phyloP scores from a whole-genome alignment of 2,888 invertebrate species.

The Melikaiella ostensackeni region DNA sequence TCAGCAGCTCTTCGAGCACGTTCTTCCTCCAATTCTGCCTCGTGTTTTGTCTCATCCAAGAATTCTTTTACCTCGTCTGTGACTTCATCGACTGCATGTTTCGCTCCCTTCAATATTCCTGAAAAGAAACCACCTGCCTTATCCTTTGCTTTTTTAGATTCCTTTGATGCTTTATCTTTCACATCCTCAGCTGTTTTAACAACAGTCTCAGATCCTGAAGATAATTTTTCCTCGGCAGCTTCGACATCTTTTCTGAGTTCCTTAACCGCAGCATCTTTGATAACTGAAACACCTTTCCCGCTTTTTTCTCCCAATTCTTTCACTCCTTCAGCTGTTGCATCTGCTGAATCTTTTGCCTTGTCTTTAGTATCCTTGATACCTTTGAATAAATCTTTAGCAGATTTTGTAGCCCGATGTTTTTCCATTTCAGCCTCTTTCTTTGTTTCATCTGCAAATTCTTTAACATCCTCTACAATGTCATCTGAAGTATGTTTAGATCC shows the following conservation, averaged over 20 bases:
- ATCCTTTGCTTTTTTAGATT: constrained; percentile 49
- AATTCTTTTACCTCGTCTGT: constrained; percentile 58
- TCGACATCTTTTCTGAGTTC: constrained; percentile 48
- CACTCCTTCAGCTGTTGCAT: not conserved
- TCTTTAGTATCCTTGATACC: constrained; percentile 42
- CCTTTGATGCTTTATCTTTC: not conserved
- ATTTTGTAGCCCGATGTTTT: constrained; percentile 52
- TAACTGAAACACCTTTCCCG: constrained; percentile 7
- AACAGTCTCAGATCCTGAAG: not conserved
- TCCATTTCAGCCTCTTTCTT: constrained; percentile 61
- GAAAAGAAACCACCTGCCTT: constrained; percentile 55
- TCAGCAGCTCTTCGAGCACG: constrained; percentile 41
- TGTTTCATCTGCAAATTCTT: constrained; percentile 65
- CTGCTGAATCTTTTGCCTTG: not conserved
- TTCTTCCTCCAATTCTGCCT: constrained; percentile 47
- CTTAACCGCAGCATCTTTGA: not conserved
- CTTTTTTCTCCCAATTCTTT: not conserved
- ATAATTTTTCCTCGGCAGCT: not conserved
- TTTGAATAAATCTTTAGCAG: constrained; percentile 47
- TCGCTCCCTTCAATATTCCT: constrained; percentile 59
- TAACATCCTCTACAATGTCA: constrained; percentile 49
- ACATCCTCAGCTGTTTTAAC: not conserved
- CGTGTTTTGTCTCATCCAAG: constrained; percentile 31
- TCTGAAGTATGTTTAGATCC: constrained; percentile 55
- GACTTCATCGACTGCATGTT: constrained; percentile 57